Percentiles rank a stretch among this genome's conserved stretches.
phyloP scores from a whole-genome alignment of 2,888 invertebrate genomes.

The Lasioglossum oenotherae region DNA sequence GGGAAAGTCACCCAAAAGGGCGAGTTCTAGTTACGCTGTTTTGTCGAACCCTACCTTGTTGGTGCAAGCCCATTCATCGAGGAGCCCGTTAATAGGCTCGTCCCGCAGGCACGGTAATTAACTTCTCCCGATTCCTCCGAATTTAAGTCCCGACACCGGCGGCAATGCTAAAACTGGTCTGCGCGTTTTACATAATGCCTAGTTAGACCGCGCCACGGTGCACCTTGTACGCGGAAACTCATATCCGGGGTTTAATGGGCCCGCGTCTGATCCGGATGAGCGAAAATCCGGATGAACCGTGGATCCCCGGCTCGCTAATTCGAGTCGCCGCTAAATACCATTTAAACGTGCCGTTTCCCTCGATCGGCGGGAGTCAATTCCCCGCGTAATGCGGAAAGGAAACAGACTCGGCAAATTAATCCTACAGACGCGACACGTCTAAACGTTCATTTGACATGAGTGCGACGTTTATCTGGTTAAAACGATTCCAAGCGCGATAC shows the following conservation, averaged over 20 bases:
- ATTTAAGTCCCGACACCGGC: not conserved
- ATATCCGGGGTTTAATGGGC: constrained; percentile 41
- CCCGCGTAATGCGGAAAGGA: not conserved
- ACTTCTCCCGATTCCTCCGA: constrained; percentile 1
- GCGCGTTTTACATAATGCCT: constrained; percentile 2
- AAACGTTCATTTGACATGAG: not conserved
- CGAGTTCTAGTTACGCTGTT: not conserved
- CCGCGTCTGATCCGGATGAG: constrained; percentile 40
- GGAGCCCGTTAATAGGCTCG: not conserved
- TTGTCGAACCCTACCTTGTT: too few species aligned
- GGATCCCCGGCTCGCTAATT: constrained; percentile 20
- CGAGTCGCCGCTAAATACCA: not conserved
- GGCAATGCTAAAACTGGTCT: constrained; percentile 1
- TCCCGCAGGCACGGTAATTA: not conserved
- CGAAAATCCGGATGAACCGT: constrained; percentile 42
- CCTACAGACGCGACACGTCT: not conserved
- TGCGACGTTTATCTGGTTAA: not conserved
- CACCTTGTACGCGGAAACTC: constrained; percentile 28
- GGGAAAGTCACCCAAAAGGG: not conserved
- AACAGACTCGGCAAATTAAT: constrained; percentile 16
- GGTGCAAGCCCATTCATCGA: not conserved
- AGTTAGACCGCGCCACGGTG: constrained; percentile 24
- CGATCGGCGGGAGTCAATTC: not conserved
- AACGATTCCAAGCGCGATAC: not conserved
- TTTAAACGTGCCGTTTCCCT: constrained; percentile 23